These are phyloP conservation scores for Cyrtorhinus lividipennis DNA, from an alignment of 1,140 invertebrate species.

Conservation along the genomic window DNA sequence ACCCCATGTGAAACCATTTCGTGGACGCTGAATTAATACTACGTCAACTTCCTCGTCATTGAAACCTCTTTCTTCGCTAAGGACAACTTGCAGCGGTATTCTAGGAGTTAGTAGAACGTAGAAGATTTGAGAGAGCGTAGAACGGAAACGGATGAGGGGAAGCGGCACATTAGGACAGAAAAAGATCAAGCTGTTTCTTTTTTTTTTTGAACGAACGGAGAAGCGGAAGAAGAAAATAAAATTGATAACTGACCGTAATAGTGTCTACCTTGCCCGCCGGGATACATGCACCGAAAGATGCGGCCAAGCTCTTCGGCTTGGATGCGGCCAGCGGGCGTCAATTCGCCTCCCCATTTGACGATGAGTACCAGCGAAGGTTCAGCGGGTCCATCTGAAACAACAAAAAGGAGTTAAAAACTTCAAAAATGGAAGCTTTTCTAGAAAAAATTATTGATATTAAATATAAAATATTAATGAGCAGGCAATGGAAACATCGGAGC, in stretches of 20 bases:
- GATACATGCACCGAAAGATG: constrained; percentile 98
- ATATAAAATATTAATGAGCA: too few species aligned
- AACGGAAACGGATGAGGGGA: background rate
- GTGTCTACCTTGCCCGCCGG: constrained; percentile 71
- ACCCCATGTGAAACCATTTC: background rate
- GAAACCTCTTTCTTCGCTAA: too few species aligned
- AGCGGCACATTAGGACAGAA: background rate
- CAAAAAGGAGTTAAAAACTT: constrained; percentile 24
- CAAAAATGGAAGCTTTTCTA: too few species aligned
- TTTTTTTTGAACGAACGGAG: background rate
- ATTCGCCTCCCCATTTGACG: constrained; percentile 97
- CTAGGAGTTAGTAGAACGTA: background rate
- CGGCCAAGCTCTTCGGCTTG: constrained; percentile 95
- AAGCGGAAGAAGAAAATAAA: constrained; percentile 7
- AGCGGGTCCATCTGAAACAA: constrained; percentile 52
- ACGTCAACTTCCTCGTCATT: too few species aligned
- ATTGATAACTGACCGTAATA: constrained; percentile 22
- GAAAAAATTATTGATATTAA: too few species aligned
- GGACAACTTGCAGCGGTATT: background rate
- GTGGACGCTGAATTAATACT: too few species aligned
- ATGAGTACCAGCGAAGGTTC: constrained; percentile 88
- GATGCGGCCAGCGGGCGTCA: constrained; percentile 92
- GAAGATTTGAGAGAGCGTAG: too few species aligned
- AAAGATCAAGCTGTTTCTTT: background rate
- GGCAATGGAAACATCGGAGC: too few species aligned